These are phyloP conservation scores for Misgurnus mizolepis DNA, from an alignment of 2,113 vertebrate genomes.

Conservation along the genomic window DNA sequence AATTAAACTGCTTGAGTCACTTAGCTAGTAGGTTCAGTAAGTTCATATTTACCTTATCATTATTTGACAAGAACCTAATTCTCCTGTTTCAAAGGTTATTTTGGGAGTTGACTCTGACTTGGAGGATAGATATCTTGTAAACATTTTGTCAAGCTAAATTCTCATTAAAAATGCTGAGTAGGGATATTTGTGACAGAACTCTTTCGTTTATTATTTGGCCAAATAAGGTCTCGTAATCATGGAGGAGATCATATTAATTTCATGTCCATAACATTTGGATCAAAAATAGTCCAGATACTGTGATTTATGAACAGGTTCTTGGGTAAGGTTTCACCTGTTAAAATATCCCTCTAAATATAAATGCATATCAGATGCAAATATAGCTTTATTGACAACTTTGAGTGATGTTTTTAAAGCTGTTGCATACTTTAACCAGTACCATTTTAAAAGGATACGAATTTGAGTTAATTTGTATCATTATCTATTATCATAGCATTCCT, in stretches of 20 bases:
- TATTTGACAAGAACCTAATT: conserved; percentile 10
- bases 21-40: background rate
- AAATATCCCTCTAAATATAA: conserved; percentile 1
- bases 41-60: background rate
- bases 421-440: too few relatives aligned
- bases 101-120: conserved; percentile 49
- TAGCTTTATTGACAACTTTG: background rate
- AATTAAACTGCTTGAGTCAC: background rate
- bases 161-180: conserved; percentile 23
- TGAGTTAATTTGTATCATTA: too few relatives aligned
- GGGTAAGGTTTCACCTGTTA: conserved; percentile 9
- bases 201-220: conserved; percentile 26
- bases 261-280: background rate
- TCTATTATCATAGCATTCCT: too few relatives aligned
- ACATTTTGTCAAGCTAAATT: conserved; percentile 44
- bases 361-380: background rate
- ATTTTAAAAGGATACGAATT: too few relatives aligned
- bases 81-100: conserved; percentile 64
- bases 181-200: conserved; percentile 28
- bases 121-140: conserved; percentile 34
- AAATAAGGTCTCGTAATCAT: conserved; percentile 6
- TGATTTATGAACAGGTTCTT: background rate
- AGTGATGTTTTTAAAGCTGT: background rate
- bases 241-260: conserved; percentile 6
- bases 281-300: background rate